Evolutionary conservation across 2,113 vertebrate species (phyloP), one percentile per base, ranked within the genome.

Genomic region (Procavia capensis): DNA sequence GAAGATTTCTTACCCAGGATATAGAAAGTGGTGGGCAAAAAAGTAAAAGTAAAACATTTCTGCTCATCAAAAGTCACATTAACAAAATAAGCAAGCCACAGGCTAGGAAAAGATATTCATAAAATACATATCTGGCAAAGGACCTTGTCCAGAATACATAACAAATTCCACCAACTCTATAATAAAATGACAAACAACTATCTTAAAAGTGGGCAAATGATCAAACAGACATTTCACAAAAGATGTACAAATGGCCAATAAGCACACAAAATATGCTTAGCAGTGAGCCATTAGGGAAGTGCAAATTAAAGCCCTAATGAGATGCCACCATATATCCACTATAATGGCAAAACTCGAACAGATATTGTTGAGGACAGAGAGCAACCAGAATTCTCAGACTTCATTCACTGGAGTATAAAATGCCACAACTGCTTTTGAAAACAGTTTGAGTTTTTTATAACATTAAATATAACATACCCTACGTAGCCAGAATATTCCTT

Each of bases 1-100:
- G 43, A 95, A 89, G 74, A 43, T 72, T 85, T 93, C 74, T 80
- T 74, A 80, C 14, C 36, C 43, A 85, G 36, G 36, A 90, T 41
- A 31, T 4, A 50, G 39, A 90, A 82, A 74, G 5, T 13, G 31
- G 19, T 91, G n/a, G 45, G 16, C 45, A 66, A n/a, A 63, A 83
- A 72, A 61, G 9, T 66, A 63, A 93, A 47, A 31, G 17, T 20
- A 29, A n/a, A 57, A 75, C 36, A 66, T 82, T 16, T 94, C 20
- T 72, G 34, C 25, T 81, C 13, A 54, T 76, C 27, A 66, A 92
- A 83, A 79, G 45, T 80, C 34, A 19, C 29, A 87, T 24, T 54
- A 47, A 74, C 59, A 82, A 90, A 86, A 59, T 84, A 87, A 93
- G n/a, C 34, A 88, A 94, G 20, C 16, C 39, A 90, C 1, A 84